Base-by-base conservation (phyloP, 92 coral and sea anemone genomes). In the Anthopleura xanthogrammica region DNA sequence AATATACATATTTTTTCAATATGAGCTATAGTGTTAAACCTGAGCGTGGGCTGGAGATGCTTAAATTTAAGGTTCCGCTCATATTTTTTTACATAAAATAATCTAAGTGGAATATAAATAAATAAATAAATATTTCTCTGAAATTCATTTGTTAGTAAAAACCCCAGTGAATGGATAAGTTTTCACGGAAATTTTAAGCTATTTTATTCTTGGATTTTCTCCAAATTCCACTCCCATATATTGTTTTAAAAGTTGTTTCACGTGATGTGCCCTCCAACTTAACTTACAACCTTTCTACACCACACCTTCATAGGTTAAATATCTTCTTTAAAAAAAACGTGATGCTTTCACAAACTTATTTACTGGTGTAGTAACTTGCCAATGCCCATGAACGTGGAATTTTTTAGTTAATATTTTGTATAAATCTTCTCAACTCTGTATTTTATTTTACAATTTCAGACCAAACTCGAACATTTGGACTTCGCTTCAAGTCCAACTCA, bases 381-480 rank as follows among this genome's bases (percentile, higher is more conserved):
- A 64, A 5, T 17, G 6, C 20, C 72, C 72, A 4, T 9, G 6
- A 64, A n/a, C 7, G n/a, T 40, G 36, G 36, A 29, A 0, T 8
- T 7, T 1, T 20, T 64, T 20, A 19, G 40, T 12, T 64, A 2
- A 16, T 16, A 19, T 58, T 16, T 58, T 58, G 64, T 5, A 13
- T 36, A 11, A 40, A 16, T 40, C 8, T 12, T 64, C 60, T 12
- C 36, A 41, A 20, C 39, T 29, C 7, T 39, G 41, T 68, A 6
- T 68, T 7, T 42, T 11, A 23, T 23, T n/a, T 81, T 24, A 24
- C 48, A 12, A 40, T 60, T 48, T 48, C 77, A 81, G 84, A 76
- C 41, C 24, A 81, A 66, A 81, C 84, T 81, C 29, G 84, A 81
- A 50, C 84, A 81, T 40, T 48, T 74, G 58, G 80, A 84, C 55